Base-by-base conservation (phyloP, 37 sponge, comb jelly and placozoan genomes). In the Agelas oroides region DNA sequence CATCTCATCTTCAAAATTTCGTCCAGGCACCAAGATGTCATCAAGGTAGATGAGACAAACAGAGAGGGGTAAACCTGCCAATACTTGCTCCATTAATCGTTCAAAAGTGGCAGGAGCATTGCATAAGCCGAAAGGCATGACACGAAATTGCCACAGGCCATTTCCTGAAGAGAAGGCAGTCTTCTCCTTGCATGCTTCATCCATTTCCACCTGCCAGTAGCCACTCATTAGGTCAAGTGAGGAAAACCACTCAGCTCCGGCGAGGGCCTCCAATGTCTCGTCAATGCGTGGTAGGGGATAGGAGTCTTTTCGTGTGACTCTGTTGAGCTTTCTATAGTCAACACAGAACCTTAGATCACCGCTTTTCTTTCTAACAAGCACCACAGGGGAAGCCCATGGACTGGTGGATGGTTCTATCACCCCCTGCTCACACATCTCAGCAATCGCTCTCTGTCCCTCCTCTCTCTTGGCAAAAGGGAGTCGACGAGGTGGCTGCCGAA, bases 351-450 rank as follows among this genome's bases (percentile, higher is more conserved):
- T 33, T 14, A 41, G 16, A 5, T 5, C 37, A 11, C 67, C 67
- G 21, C 21, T 25, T 57, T 80, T 71, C 73, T 92, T 92, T 17
- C 55, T 40, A 11, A 92, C 92, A 34, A 88, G 64, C 1, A 92
- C 92, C 12, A 92, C 62, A 16, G 88, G 92, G 31, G 81, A 67
- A 19, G 92, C 71, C 84, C 88, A 87, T 5, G 88, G 84, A 32
- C 80, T 84, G 12, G 75, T 28, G 0, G 90, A 78, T 33, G 85
- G 86, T 64, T 80, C 58, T 65, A 88, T 78, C 0, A 83, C 39
- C 0, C 82, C 81, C 15, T 69, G 32, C 3, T 79, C 55, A 0
- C 38, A 33, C 89, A 88, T 88, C 0, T 83, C 81, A 0, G 65
- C 35, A 20, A 92, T 73, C 31, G 59, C 28, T 40, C 59, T 35